phyloP scores from a whole-genome alignment of 2,113 vertebrate species.

The Halichoeres trimaculatus region DNA sequence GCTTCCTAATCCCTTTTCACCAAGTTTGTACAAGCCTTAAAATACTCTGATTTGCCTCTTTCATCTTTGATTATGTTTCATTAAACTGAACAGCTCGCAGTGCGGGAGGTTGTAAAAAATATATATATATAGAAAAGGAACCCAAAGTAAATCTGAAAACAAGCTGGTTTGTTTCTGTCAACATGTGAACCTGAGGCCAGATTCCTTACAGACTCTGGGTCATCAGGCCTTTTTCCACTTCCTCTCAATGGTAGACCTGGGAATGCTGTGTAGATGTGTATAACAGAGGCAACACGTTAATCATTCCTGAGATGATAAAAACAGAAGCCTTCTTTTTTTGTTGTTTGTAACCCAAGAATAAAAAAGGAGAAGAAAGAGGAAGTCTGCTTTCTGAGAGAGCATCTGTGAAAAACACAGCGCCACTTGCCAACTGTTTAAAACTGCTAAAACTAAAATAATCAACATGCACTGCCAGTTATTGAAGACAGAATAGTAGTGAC shows the following conservation, averaged over 20 bases:
- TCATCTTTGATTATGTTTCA: conserved; percentile 35
- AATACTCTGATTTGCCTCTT: conserved; percentile 40
- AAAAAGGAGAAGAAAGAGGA: neutral
- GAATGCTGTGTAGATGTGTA: conserved; percentile 67
- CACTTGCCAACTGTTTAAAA: conserved; percentile 5
- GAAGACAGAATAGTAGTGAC: neutral
- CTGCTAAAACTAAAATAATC: neutral
- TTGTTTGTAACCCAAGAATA: conserved; percentile 12
- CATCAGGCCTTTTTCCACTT: conserved; percentile 66
- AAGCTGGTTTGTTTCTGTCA: conserved; percentile 48
- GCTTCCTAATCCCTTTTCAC: conserved; percentile 27
- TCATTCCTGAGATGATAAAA: conserved; percentile 66
- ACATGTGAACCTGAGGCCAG: conserved; percentile 52
- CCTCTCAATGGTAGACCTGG: conserved; percentile 67
- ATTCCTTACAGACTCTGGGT: conserved; percentile 45
- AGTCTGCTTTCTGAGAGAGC: conserved; percentile 9
- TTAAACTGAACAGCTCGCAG: neutral
- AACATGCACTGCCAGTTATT: neutral
- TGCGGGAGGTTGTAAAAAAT: neutral
- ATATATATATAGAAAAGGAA: conserved; percentile 4
- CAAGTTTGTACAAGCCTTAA: conserved; percentile 12
- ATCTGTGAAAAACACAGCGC: conserved; percentile 12
- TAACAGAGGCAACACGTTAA: conserved; percentile 70
- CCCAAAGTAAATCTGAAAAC: conserved; percentile 37
- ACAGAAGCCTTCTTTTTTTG: conserved; percentile 31